A percentile compares a stretch with the other conserved stretches of the same genome.
Evolutionary conservation across 2,888 invertebrate species (phyloP).

Genomic region (Athrips mouffetella): DNA sequence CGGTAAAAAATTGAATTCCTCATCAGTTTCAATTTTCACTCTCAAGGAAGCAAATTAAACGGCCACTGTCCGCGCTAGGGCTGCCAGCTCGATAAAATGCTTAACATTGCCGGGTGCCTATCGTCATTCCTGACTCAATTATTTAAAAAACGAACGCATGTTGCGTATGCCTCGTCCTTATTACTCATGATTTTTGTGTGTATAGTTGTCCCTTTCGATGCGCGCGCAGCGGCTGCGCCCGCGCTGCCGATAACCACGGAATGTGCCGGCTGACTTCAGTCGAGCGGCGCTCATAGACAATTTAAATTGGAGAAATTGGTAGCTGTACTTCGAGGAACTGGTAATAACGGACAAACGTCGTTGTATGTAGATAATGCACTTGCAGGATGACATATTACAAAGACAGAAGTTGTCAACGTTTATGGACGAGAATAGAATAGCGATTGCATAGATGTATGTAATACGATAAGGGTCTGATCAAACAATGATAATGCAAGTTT

Average conservation of each 20-base stretch:
- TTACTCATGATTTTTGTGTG: slow-evolving; percentile 46
- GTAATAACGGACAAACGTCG: slow-evolving; percentile 53
- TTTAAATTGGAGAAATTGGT: slow-evolving; percentile 76
- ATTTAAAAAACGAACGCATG: slow-evolving; percentile 71
- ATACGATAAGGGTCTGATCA: slow-evolving; percentile 2
- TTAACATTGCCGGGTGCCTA: slow-evolving; percentile 68
- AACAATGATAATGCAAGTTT: slow-evolving; percentile 1
- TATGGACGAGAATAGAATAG: slow-evolving; percentile 8
- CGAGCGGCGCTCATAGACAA: slow-evolving; percentile 73
- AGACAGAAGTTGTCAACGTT: slow-evolving; percentile 26
- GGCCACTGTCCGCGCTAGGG: slow-evolving; percentile 62
- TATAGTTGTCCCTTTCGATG: slow-evolving; percentile 47
- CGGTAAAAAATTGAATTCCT: slow-evolving; percentile 29
- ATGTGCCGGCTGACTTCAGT: slow-evolving; percentile 76
- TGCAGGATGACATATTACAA: slow-evolving; percentile 17
- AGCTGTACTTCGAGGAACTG: slow-evolving; percentile 55
- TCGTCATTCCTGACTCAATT: slow-evolving; percentile 74
- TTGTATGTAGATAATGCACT: slow-evolving; percentile 29
- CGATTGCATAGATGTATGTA: neutral
- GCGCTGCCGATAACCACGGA: slow-evolving; percentile 70
- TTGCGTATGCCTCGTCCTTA: slow-evolving; percentile 53
- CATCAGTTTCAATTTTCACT: slow-evolving; percentile 44
- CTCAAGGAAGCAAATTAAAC: slow-evolving; percentile 63
- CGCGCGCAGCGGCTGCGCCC: slow-evolving; percentile 51
- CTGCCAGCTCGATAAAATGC: slow-evolving; percentile 68